Conservation (phyloP, 1,140 invertebrate genomes). For the Bicyclus anynana region DNA sequence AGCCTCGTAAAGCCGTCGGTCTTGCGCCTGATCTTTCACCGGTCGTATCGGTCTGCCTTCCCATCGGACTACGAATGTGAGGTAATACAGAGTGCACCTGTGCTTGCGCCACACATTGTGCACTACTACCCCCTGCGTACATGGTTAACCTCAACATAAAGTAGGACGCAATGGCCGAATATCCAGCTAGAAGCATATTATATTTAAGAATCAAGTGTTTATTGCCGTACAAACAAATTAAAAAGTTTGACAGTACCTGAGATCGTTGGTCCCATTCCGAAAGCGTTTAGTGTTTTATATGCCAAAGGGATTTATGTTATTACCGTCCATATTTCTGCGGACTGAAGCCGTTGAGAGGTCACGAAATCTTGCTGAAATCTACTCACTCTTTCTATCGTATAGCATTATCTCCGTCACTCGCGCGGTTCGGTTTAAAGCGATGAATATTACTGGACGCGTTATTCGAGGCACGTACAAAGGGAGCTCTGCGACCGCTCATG, state of each 20-base stretch:
- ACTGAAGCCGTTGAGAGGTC: constrained; percentile 72
- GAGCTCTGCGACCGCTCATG: constrained; percentile 63
- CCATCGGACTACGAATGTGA: too few relatives aligned
- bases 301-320: constrained; percentile 78
- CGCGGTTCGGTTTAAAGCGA: constrained; percentile 64
- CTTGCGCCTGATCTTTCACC: too few relatives aligned
- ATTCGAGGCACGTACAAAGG: constrained; percentile 72
- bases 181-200: too few relatives aligned
- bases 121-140: too few relatives aligned
- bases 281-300: constrained; percentile 78
- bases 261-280: constrained; percentile 48
- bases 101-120: too few relatives aligned
- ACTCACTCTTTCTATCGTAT: constrained; percentile 39
- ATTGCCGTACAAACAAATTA: too few relatives aligned
- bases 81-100: too few relatives aligned
- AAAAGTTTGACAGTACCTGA: neutral
- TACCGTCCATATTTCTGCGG: constrained; percentile 76
- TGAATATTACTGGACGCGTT: constrained; percentile 67
- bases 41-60: too few relatives aligned
- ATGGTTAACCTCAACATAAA: too few relatives aligned
- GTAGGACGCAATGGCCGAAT: too few relatives aligned
- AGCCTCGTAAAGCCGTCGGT: too few relatives aligned
- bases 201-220: too few relatives aligned
- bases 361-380: constrained; percentile 67
- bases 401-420: constrained; percentile 43